Evolutionary conservation across 92 coral and sea anemone genomes (phyloP).

Genomic region (Phenganax marumi): DNA sequence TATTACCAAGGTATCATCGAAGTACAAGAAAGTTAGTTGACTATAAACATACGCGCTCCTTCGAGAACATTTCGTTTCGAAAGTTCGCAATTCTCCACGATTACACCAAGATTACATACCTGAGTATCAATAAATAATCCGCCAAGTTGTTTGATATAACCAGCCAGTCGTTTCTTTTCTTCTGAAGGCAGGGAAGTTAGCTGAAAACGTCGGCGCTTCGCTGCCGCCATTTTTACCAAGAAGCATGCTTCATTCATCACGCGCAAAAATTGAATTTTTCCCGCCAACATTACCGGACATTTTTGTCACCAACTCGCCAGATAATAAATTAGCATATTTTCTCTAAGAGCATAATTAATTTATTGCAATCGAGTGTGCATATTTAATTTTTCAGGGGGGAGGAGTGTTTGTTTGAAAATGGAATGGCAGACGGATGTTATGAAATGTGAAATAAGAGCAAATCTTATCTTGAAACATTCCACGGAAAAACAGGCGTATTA

Average conservation of each 20-base stretch:
- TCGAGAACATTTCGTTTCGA: background rate
- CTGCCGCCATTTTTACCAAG: slow-evolving; percentile 63
- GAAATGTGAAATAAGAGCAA: slow-evolving; percentile 31
- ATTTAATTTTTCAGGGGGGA: too few relatives aligned
- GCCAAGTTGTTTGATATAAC: slow-evolving; percentile 70
- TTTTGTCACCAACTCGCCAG: slow-evolving; percentile 16
- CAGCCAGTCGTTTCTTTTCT: slow-evolving; percentile 64
- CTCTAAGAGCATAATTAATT: background rate
- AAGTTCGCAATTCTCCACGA: background rate
- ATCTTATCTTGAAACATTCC: slow-evolving; percentile 9
- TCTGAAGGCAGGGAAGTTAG: slow-evolving; percentile 74
- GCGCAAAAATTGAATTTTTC: slow-evolving; percentile 44
- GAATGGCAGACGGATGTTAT: slow-evolving; percentile 14
- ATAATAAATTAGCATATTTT: background rate
- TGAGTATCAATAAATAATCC: slow-evolving; percentile 80
- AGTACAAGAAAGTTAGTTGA: too few relatives aligned
- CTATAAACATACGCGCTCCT: background rate
- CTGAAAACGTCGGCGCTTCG: slow-evolving; percentile 71
- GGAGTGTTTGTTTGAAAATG: slow-evolving; percentile 8
- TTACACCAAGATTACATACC: slow-evolving; percentile 49
- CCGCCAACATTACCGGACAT: slow-evolving; percentile 21
- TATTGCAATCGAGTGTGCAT: too few relatives aligned
- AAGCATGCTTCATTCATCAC: slow-evolving; percentile 33
- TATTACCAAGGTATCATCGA: too few relatives aligned
- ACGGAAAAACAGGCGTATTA: slow-evolving; percentile 19